Evolutionary conservation across 2,888 invertebrate species (phyloP), one percentile per base, ranked within the genome.

Genomic region (Masnerella sp.): DNA sequence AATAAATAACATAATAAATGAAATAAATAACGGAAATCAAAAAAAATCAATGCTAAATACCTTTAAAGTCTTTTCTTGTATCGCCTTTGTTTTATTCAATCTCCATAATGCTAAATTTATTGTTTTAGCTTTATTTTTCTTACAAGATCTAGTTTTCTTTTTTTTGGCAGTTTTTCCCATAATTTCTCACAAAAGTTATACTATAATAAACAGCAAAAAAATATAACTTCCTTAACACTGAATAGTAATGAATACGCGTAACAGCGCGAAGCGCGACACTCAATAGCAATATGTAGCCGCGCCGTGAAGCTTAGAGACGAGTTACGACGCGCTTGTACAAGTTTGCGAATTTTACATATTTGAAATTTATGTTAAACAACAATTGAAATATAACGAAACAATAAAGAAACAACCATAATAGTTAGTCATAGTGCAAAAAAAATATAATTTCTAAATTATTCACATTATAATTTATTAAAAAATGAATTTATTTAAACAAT

Each of bases 141-240:
- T 38, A 15, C 5, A 15, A 38, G 7, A 2, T 38, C 5, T 15
- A 14, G 3, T 38, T 12, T 38, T 38, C 9, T 38, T 12, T 38
- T 38, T 38, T 38, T 38, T 38, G 5, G 5, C 3, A 15, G 9
- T 38, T 38, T 14, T 34, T 34, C 34, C 34, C 34, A 34, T 34
- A 8, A 34, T 34, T 4, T 34, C 11, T 7, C 9, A 34, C 11
- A 34, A 34, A 34, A 34, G 4, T 5, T 34, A 34, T n/a, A 34
- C 34, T n/a, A 34, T n/a, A n/a, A 34, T 34, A 7, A 25, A 34
- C 34, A 34, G 34, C 34, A 34, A 34, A 34, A n/a, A 34, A 34
- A 7, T 5, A 34, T 34, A 34, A 34, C 34, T 34, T 34, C n/a
- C 34, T 34, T 3, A 34, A 34, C 34, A 34, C 4, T 34, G 3